These are phyloP conservation scores for Achroia grisella DNA, from an alignment of 1,140 invertebrate species.

Conservation along the genomic window DNA sequence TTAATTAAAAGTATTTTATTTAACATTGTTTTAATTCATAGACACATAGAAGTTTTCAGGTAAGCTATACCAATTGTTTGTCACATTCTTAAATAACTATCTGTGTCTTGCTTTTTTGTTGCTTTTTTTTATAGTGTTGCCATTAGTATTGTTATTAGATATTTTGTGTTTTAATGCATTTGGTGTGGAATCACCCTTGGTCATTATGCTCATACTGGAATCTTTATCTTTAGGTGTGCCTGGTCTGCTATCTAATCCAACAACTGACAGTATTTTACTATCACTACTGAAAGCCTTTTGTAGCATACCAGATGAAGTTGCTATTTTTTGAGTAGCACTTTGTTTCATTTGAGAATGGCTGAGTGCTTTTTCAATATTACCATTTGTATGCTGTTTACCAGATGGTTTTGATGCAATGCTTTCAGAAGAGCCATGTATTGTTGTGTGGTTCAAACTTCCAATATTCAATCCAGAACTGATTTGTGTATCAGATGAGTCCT, in stretches of 20 bases:
- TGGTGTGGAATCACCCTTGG: slow-evolving; percentile 64
- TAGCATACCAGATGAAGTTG: slow-evolving; percentile 66
- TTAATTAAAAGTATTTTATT: no score
- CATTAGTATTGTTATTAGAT: slow-evolving; percentile 65
- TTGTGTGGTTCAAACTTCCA: slow-evolving; percentile 77
- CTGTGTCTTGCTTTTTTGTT: slow-evolving; percentile 82
- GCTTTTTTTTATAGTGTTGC: slow-evolving; percentile 77
- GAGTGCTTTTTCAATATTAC: slow-evolving; percentile 61
- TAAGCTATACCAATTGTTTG: not conserved
- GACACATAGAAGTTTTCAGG: not conserved
- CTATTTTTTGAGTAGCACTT: slow-evolving; percentile 66
- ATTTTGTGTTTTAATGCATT: slow-evolving; percentile 75
- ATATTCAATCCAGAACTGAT: slow-evolving; percentile 66
- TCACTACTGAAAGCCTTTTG: slow-evolving; percentile 74
- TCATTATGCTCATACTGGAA: slow-evolving; percentile 43
- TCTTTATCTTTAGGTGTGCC: slow-evolving; percentile 74
- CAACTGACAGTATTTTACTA: slow-evolving; percentile 52
- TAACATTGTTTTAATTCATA: not conserved
- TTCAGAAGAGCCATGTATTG: slow-evolving; percentile 76
- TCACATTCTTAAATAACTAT: slow-evolving; percentile 27
- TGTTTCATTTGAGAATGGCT: slow-evolving; percentile 48
- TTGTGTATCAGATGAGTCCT: slow-evolving; percentile 83
- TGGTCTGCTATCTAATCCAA: slow-evolving; percentile 63
- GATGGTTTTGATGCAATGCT: slow-evolving; percentile 77
- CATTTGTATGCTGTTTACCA: slow-evolving; percentile 79